Conservation (phyloP, 2,888 invertebrate genomes). For the Stictocephala bisonia region DNA sequence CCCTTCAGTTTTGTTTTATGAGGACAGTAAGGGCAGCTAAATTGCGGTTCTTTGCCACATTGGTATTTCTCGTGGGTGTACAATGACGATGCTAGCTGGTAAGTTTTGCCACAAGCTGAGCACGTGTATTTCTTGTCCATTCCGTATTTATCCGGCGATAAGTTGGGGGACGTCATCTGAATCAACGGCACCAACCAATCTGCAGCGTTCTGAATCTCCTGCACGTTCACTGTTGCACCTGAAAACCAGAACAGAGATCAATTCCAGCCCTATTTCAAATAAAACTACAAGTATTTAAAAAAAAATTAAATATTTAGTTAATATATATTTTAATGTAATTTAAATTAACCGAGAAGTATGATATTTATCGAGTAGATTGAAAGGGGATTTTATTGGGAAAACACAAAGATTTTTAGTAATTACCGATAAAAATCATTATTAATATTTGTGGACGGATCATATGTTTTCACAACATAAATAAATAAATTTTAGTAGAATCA, state of each 20-base stretch:
- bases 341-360: no score
- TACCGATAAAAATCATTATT: no score
- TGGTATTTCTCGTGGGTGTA: constrained; percentile 53
- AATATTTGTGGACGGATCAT: no score
- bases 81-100: constrained; percentile 39
- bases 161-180: constrained; percentile 27
- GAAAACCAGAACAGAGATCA: constrained; percentile 4
- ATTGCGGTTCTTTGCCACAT: constrained; percentile 59
- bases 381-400: no score
- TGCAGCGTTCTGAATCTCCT: constrained; percentile 26
- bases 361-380: no score
- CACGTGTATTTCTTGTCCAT: constrained; percentile 37
- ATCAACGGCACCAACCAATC: constrained; percentile 43
- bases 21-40: constrained; percentile 65
- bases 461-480: no score
- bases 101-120: constrained; percentile 40
- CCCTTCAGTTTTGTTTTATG: constrained; percentile 65
- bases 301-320: background rate
- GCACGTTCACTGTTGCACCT: constrained; percentile 23
- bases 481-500: no score
- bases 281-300: background rate
- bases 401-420: no score
- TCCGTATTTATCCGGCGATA: constrained; percentile 11
- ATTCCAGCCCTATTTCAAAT: background rate
- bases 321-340: background rate